Evolutionary conservation across 2,797 vertebrate species (phyloP), one percentile per base, ranked within the genome.

Genomic region (Sylvia borin): DNA sequence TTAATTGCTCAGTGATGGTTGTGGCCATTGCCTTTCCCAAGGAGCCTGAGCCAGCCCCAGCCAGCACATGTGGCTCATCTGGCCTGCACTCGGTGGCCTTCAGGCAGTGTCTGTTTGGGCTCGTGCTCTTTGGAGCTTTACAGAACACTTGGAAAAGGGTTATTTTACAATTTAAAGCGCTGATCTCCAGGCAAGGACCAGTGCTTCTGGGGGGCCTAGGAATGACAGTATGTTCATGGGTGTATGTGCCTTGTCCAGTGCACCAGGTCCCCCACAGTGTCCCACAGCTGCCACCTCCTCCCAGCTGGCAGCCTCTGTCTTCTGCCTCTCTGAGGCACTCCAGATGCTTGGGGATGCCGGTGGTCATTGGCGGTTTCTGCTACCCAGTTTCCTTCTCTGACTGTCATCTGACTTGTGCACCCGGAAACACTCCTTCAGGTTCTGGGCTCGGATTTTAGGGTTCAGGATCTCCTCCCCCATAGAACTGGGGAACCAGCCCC

Each of bases 401-500:
- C 98, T 97, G 68, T 98, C 99, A 34, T 99, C 99, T 7, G 98
- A 98, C 91, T 98, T 99, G 91, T 99, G 99, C 79, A 99, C 99
- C 19, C 99, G 98, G 50, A 99, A 98, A 91, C 98, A 99, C 89
- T 99, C 99, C 90, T 98, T 99, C 87, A 99, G 97, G 97, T 99
- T 99, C 97, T 99, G 99, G 64, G 98, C 98, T 75, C 99, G 98
- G 83, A 99, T 98, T 96, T 99, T 99, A 92, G 98, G 98, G 94
- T 98, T 99, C 94, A 99, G 96, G 94, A 99, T 99, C 96, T 99
- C 99, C 93, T 99, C 99, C 22, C 98, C 98, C 48, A 99, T 98
- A 67, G 98, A 98, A 96, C 96, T 98, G 80, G 99, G 99, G 97
- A 99, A 99, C 99, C 99, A 99, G 95, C 99, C 99, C 97, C 98